Evolutionary conservation across 1,140 invertebrate species (phyloP).

Genomic region (Tetramorium parvispinum): DNA sequence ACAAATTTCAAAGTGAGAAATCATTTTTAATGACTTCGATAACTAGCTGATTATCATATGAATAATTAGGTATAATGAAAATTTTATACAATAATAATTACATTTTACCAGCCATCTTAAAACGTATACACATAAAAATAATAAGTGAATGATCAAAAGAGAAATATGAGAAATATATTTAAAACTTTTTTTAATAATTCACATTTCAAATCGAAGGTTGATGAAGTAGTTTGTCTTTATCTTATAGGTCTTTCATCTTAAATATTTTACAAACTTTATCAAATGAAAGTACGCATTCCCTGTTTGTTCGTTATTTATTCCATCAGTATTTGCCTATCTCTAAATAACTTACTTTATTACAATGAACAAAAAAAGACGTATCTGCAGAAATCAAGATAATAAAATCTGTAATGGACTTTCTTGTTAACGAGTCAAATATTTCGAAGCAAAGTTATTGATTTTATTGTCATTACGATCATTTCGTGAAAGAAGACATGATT

Average conservation of each 20-base stretch:
- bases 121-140: neutral
- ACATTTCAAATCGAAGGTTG: neutral
- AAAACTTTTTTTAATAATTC: neutral
- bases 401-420: slow-evolving; percentile 28
- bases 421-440: slow-evolving; percentile 24
- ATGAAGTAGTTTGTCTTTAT: neutral
- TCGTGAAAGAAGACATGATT: neutral
- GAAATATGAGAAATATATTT: neutral
- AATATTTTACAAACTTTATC: neutral
- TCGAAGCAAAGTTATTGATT: slow-evolving; percentile 9
- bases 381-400: neutral
- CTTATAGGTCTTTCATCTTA: neutral
- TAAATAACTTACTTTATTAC: slow-evolving; percentile 64
- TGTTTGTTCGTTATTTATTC: neutral
- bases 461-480: slow-evolving; percentile 17
- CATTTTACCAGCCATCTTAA: slow-evolving; percentile 6
- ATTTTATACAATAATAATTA: slow-evolving; percentile 46
- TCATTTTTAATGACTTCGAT: slow-evolving; percentile 40
- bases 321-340: neutral
- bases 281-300: neutral
- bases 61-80: slow-evolving; percentile 61
- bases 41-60: slow-evolving; percentile 23
- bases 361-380: neutral
- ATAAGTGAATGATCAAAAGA: neutral
- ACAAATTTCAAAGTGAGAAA: neutral